Percentiles rank a stretch among this genome's conserved stretches.
Evolutionary conservation across 2,888 invertebrate species (phyloP).

Genomic region (Eulithis prunata): DNA sequence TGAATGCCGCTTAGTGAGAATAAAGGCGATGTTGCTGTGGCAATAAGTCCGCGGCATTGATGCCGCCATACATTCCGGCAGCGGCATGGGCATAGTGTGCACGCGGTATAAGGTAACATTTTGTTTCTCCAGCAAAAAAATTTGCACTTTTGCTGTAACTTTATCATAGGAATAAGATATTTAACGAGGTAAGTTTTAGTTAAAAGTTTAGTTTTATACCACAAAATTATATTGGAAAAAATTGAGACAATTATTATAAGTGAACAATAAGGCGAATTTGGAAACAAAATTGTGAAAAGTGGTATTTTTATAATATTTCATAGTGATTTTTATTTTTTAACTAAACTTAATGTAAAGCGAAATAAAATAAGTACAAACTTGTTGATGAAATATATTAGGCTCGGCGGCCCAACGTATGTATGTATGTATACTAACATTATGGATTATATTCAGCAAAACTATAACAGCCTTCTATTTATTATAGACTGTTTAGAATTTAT

Average conservation of each 20-base stretch:
- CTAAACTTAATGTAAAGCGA: constrained; percentile 57
- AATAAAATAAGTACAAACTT: constrained; percentile 78
- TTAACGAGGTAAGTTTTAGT: constrained; percentile 50
- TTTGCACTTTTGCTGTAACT: constrained; percentile 56
- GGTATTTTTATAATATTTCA: constrained; percentile 79
- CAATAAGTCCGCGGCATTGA: no score
- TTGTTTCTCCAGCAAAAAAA: constrained; percentile 50
- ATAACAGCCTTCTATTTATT: constrained; percentile 53
- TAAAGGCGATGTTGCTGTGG: no score
- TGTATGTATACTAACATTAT: constrained; percentile 61
- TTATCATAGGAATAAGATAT: constrained; percentile 52
- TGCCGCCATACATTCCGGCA: no score
- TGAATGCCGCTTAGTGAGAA: no score
- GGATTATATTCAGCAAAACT: constrained; percentile 59
- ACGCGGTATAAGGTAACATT: constrained; percentile 12
- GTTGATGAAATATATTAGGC: constrained; percentile 62
- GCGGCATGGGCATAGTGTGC: no score
- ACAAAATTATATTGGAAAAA: constrained; percentile 54
- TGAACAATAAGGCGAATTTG: constrained; percentile 70
- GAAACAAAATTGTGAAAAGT: constrained; percentile 65
- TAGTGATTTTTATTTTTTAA: constrained; percentile 65
- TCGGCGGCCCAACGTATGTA: constrained; percentile 66
- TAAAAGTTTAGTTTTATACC: constrained; percentile 49
- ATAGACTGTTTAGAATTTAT: constrained; percentile 53
- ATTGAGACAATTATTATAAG: constrained; percentile 58